Percentiles rank a stretch among this genome's conserved stretches.
Conservation (phyloP, 2,113 vertebrate genomes). For the Pipa parva region DNA sequence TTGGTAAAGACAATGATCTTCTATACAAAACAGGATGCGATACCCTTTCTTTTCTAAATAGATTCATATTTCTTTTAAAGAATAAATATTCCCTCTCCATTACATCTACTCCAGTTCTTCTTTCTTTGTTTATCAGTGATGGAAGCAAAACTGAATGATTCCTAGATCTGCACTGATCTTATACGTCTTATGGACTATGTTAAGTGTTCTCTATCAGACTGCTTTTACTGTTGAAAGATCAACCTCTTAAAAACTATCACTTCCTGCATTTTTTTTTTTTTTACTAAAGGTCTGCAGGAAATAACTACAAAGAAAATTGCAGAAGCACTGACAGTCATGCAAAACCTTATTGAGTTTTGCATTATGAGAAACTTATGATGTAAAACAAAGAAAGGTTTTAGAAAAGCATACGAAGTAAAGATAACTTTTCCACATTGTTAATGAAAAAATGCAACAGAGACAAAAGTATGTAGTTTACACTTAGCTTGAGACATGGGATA, state of each 20-base stretch:
- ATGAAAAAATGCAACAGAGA: no score
- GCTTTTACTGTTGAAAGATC: constrained; percentile 18
- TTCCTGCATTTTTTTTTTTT: constrained; percentile 52
- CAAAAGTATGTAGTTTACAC: no score
- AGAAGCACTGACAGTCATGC: constrained; percentile 50
- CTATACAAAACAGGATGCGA: constrained; percentile 50
- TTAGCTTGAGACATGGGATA: no score
- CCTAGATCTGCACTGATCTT: not conserved
- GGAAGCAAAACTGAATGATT: not conserved
- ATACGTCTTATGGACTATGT: not conserved
- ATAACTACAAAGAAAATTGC: constrained; percentile 56
- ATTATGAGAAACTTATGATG: constrained; percentile 14
- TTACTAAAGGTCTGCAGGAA: constrained; percentile 58
- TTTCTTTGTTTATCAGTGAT: not conserved
- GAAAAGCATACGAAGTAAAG: no score
- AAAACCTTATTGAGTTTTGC: constrained; percentile 23
- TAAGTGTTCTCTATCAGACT: not conserved
- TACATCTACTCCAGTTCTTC: not conserved
- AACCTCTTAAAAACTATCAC: constrained; percentile 40
- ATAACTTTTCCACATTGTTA: no score
- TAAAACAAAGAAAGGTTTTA: constrained; percentile 15
- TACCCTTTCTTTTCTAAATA: constrained; percentile 56
- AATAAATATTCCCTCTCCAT: not conserved
- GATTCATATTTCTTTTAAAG: constrained; percentile 54
- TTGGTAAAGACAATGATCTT: constrained; percentile 63